Evolutionary conservation across 2,113 vertebrate species (phyloP), one percentile per base, ranked within the genome.

Genomic region (Myiopsitta monachus): DNA sequence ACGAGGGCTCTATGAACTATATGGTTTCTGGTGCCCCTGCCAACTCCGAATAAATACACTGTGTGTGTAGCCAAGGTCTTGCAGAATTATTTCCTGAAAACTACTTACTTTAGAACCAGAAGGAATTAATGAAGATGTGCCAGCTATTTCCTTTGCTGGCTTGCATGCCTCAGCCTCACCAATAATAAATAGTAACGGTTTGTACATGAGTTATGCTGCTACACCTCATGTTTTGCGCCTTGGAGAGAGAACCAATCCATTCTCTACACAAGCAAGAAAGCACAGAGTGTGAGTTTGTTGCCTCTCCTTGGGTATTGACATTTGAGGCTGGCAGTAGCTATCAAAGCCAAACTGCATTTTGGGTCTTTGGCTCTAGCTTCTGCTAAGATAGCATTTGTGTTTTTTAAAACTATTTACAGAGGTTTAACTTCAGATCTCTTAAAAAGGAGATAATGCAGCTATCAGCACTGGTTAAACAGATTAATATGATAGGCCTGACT

Each of bases 51-150:
- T 95, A 95, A 96, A 96, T 92, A 87, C 4, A 0, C 84, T 52
- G 57, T 96, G 93, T 95, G 93, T 95, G 91, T 61, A 96, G 94
- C 94, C 95, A 95, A 95, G 83, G 87, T 92, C 85, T 93, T 90
- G 83, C 79, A 88, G 96, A 96, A 96, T 96, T 83, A 96, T 94
- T 96, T 94, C 95, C 95, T 96, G 96, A 96, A 95, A 96, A 69
- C 93, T 94, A 94, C 95, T 97, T 95, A 94, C 95, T 97, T 96
- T 89, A 94, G 96, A 89, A 96, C 95, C 89, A 97, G 93, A 95
- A 96, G 95, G 96, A 95, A 97, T 96, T 96, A 95, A 96, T 91
- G 96, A 97, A 96, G 95, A 96, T 95, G 96, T 97, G 95, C 95
- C 92, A 96, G 92, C 90, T 97, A 91, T 96, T 97, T 93, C 94